phyloP scores from a whole-genome alignment of 2,797 vertebrate species.

The Capromys pilorides region DNA sequence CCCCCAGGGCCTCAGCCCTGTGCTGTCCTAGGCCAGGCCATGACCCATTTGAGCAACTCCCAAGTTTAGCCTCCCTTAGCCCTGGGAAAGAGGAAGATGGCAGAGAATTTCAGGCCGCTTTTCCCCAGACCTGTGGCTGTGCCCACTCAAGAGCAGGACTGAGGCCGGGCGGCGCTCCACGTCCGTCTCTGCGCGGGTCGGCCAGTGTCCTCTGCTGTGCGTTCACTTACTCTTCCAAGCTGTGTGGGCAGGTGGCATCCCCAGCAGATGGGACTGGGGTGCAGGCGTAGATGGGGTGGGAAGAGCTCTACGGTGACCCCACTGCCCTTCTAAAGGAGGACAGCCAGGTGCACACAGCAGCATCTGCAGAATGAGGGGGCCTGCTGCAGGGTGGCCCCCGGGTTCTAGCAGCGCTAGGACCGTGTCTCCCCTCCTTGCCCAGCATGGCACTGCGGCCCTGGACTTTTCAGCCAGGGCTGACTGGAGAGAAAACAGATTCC shows the following conservation, averaged over 20 bases:
- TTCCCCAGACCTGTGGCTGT: background rate
- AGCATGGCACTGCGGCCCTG: background rate
- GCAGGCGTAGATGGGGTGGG: background rate
- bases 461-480: slow-evolving; percentile 9
- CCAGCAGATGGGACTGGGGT: background rate
- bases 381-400: background rate
- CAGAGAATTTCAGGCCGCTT: background rate
- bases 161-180: background rate
- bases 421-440: background rate
- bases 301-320: background rate
- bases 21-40: background rate
- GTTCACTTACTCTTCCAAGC: slow-evolving; percentile 26
- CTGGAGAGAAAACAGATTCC: slow-evolving; percentile 3
- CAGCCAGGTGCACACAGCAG: background rate
- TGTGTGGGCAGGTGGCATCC: background rate
- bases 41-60: background rate
- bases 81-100: background rate
- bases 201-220: slow-evolving; percentile 20
- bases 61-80: background rate
- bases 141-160: background rate
- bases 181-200: background rate
- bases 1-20: background rate
- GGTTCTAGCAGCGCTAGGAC: background rate
- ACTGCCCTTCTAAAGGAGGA: background rate
- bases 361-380: background rate